Evolutionary conservation across 2,113 vertebrate genomes (phyloP), one percentile per base, ranked within the genome.

Genomic region (Cinclus mexicanus): DNA sequence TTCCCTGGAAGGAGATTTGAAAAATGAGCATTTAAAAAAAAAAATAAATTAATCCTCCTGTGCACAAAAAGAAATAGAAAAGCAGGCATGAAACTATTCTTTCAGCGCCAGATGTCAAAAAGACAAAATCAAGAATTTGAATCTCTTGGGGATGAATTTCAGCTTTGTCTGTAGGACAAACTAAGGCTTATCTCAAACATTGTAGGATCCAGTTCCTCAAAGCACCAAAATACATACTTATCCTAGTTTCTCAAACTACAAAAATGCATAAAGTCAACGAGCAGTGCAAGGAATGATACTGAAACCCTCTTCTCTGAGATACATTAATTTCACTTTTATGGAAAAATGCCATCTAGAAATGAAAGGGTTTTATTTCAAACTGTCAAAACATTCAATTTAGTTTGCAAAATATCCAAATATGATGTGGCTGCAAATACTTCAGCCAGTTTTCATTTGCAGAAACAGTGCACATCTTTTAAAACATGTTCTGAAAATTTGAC

Each of bases 51-150:
- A 74, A 57, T 65, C 55, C 59, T 93, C 35, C 47, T 1, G 1
- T 64, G 52, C 61, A 75, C 71, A 92, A 57, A 83, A 90, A 86
- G 52, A 83, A 91, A 87, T 35, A 84, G 64, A 85, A 83, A 96
- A 86, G 37, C 44, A 94, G 53, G 49, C 83, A 87, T 31, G 56
- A 93, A 92, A 81, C 52, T 79, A 80, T 71, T 90, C 83, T 93
- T 97, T 95, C 83, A 68, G 56, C 0, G 1, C 71, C 88, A 90
- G 79, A 89, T 65, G 33, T 69, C 78, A 76, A 89, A 93, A 83
- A 3, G 39, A 87, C 83, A 95, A 94, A 87, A 94, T 79, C 78
- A 89, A 95, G 94, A 92, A 83, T 90, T 52, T 90, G 22, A 92
- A 71, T 93, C 68, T 83, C 83, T 78, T 68, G 75, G 35, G 71